phyloP scores from a whole-genome alignment of 2,797 vertebrate species.

The Paedocypris micromegethes region DNA sequence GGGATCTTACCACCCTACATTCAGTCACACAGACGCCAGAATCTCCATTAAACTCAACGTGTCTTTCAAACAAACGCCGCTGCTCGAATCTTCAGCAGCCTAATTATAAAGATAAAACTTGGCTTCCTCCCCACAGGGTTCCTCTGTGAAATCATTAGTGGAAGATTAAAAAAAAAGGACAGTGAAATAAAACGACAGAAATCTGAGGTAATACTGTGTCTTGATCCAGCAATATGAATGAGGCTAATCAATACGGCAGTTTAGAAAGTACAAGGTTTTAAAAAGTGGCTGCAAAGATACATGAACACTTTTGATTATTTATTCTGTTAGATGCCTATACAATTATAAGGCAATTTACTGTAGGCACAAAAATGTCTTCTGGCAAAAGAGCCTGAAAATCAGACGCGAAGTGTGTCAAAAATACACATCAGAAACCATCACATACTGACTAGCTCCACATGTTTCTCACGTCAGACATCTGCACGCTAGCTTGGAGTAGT shows the following conservation, averaged over 20 bases:
- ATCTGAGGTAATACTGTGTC: not conserved
- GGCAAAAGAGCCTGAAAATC: too few relatives aligned
- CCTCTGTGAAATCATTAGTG: constrained; percentile 35
- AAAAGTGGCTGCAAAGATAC: too few relatives aligned
- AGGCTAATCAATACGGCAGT: constrained; percentile 24
- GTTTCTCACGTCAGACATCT: constrained; percentile 27
- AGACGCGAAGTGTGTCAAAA: too few relatives aligned
- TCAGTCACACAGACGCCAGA: constrained; percentile 23
- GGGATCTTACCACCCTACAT: constrained; percentile 94
- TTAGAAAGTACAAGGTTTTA: constrained; percentile 1
- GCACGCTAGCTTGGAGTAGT: not conserved
- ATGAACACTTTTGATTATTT: not conserved
- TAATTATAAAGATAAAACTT: constrained; percentile 42
- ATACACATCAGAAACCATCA: constrained; percentile 5
- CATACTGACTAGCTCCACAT: constrained; percentile 23
- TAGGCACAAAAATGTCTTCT: not conserved
- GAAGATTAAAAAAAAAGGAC: constrained; percentile 21
- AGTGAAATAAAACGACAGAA: constrained; percentile 24
- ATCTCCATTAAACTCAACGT: constrained; percentile 39
- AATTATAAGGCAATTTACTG: not conserved
- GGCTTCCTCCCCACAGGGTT: constrained; percentile 33
- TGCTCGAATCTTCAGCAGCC: constrained; percentile 32
- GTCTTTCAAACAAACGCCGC: constrained; percentile 34
- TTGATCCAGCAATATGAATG: not conserved
- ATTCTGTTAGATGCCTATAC: not conserved